phyloP scores from a whole-genome alignment of 1,140 invertebrate species.

The Eurosta solidaginis region DNA sequence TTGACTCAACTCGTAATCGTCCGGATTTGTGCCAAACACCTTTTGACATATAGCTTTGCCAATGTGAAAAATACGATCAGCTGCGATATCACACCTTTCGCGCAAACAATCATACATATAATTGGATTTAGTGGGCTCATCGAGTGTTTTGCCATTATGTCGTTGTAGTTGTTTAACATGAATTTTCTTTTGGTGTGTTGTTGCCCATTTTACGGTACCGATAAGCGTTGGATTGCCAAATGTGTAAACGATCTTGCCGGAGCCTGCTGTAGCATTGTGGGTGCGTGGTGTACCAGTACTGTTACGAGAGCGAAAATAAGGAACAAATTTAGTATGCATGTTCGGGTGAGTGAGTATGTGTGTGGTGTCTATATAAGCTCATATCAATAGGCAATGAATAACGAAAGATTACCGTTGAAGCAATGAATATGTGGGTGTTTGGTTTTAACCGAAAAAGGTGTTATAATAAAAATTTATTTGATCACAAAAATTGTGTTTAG shows the following conservation, averaged over 20 bases:
- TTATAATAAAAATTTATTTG: conserved; percentile 19
- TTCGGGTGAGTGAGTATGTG: too few relatives aligned
- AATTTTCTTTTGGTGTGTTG: conserved; percentile 29
- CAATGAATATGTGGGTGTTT: conserved; percentile 9
- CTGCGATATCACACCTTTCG: conserved; percentile 35
- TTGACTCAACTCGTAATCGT: conserved; percentile 34
- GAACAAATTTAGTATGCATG: not conserved
- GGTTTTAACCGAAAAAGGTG: conserved; percentile 7
- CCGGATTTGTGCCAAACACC: conserved; percentile 32
- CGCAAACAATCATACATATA: conserved; percentile 37
- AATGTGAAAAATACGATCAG: conserved; percentile 38
- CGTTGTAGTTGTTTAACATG: conserved; percentile 31
- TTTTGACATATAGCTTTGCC: conserved; percentile 35
- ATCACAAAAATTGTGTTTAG: not conserved
- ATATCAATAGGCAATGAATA: conserved; percentile 8
- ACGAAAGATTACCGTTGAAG: not conserved
- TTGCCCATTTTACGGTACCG: conserved; percentile 33
- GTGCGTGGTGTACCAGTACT: conserved; percentile 35
- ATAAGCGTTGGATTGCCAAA: conserved; percentile 38
- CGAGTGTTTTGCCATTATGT: conserved; percentile 31
- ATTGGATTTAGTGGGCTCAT: conserved; percentile 18
- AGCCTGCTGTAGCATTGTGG: conserved; percentile 35
- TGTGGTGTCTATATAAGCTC: not conserved
- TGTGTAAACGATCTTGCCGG: conserved; percentile 39
- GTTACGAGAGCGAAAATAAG: not conserved